Evolutionary conservation across 2,888 invertebrate genomes (phyloP).

Genomic region (Lepidochrysops patricia): DNA sequence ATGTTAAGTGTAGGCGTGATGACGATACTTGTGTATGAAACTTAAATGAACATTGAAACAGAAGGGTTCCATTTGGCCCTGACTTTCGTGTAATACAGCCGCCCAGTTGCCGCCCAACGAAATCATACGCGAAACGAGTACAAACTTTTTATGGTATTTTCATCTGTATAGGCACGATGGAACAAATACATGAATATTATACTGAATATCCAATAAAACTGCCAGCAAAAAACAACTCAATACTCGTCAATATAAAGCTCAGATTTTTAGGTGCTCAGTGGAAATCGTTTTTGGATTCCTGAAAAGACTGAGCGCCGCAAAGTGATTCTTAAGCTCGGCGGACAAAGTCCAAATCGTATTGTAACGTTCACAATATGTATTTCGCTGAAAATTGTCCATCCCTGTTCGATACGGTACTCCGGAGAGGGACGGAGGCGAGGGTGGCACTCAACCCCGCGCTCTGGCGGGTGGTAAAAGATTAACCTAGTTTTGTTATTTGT

Average conservation of each 20-base stretch:
- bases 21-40: not conserved
- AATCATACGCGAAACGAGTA: slow-evolving; percentile 48
- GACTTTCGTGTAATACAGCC: slow-evolving; percentile 53
- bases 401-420: slow-evolving; percentile 47
- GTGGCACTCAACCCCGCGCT: slow-evolving; percentile 58
- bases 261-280: slow-evolving; percentile 44
- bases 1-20: not conserved
- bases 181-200: slow-evolving; percentile 71
- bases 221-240: slow-evolving; percentile 46
- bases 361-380: slow-evolving; percentile 25
- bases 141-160: slow-evolving; percentile 64
- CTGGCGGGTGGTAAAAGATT: slow-evolving; percentile 70
- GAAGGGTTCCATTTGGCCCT: slow-evolving; percentile 28
- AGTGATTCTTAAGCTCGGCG: slow-evolving; percentile 31
- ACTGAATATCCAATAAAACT: slow-evolving; percentile 57
- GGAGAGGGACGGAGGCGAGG: slow-evolving; percentile 50
- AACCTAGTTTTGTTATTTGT: slow-evolving; percentile 75
- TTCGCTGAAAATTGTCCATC: slow-evolving; percentile 39
- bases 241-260: slow-evolving; percentile 41
- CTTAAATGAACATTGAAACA: slow-evolving; percentile 19
- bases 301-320: slow-evolving; percentile 48
- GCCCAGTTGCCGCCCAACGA: slow-evolving; percentile 42
- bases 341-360: slow-evolving; percentile 13
- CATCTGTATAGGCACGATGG: slow-evolving; percentile 67
- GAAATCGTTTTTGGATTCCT: slow-evolving; percentile 63